phyloP scores from a whole-genome alignment of 2,797 vertebrate genomes.

The Phaenicophaeus curvirostris region DNA sequence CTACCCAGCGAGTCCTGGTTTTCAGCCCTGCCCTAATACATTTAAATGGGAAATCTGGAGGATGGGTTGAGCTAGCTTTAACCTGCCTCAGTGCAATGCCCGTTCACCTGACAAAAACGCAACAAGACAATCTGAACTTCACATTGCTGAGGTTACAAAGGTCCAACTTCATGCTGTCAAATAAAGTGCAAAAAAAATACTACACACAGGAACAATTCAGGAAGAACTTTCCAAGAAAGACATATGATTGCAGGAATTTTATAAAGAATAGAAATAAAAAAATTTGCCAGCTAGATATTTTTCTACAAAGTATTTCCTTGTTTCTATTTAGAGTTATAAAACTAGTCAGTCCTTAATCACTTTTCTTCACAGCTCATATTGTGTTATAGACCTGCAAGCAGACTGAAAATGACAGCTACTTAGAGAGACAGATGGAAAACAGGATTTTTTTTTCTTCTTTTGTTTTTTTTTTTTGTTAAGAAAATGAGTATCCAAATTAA shows the following conservation, averaged over 20 bases:
- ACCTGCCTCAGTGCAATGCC: neutral
- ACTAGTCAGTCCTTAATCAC: neutral
- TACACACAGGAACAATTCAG: neutral
- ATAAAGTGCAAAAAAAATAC: neutral
- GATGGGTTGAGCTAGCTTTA: neutral
- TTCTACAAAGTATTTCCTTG: neutral
- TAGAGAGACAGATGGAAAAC: neutral
- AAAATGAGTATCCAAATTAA: neutral
- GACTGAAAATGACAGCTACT: conserved; percentile 15
- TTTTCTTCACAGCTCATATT: neutral
- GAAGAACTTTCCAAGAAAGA: neutral
- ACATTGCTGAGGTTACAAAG: neutral
- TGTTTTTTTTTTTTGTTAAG: neutral
- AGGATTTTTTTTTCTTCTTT: neutral
- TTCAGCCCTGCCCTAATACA: neutral
- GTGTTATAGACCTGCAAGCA: neutral
- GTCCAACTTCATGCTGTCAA: neutral
- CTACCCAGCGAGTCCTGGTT: neutral
- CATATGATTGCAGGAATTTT: neutral
- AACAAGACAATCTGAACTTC: neutral
- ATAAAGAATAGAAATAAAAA: neutral
- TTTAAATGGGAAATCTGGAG: neutral
- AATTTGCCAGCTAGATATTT: neutral
- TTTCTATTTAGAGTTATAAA: neutral
- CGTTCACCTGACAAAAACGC: neutral